Percentiles rank a stretch among this genome's conserved stretches.
These are phyloP conservation scores for Phalloptychus januarius DNA, from an alignment of 2,797 vertebrate genomes.

Conservation along the genomic window DNA sequence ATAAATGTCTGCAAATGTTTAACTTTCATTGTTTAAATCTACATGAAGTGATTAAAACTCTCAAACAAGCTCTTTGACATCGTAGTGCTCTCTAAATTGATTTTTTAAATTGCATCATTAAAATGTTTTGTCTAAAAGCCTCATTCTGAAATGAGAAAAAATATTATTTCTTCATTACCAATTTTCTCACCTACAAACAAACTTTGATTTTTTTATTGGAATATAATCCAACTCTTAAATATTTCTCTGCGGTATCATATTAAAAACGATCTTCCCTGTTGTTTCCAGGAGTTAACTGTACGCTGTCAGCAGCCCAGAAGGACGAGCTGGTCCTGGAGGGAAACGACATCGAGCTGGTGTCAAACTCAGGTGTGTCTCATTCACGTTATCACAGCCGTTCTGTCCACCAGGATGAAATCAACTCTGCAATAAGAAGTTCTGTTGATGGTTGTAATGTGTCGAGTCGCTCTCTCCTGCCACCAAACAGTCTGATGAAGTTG, in stretches of 20 bases:
- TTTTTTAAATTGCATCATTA: background rate
- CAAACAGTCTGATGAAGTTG: background rate
- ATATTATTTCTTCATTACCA: background rate
- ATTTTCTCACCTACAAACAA: background rate
- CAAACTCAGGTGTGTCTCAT: conserved; percentile 90
- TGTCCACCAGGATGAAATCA: background rate
- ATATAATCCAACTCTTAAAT: background rate
- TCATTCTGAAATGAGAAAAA: background rate
- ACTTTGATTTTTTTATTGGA: background rate
- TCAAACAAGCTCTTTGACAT: background rate
- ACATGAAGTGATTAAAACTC: background rate
- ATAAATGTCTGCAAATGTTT: background rate
- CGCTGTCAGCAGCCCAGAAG: conserved; percentile 92
- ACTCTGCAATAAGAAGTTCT: background rate
- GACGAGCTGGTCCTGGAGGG: conserved; percentile 98
- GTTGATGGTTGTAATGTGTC: background rate
- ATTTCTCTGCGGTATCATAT: no score
- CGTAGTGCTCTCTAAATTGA: background rate
- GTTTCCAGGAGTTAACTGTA: conserved; percentile 88
- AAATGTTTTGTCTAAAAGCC: background rate
- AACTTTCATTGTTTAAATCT: background rate
- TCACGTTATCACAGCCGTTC: background rate
- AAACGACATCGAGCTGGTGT: conserved; percentile 98
- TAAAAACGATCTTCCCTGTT: background rate
- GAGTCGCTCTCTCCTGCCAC: background rate